Evolutionary conservation across 2,888 invertebrate genomes (phyloP).

Genomic region (Patella pellucida): DNA sequence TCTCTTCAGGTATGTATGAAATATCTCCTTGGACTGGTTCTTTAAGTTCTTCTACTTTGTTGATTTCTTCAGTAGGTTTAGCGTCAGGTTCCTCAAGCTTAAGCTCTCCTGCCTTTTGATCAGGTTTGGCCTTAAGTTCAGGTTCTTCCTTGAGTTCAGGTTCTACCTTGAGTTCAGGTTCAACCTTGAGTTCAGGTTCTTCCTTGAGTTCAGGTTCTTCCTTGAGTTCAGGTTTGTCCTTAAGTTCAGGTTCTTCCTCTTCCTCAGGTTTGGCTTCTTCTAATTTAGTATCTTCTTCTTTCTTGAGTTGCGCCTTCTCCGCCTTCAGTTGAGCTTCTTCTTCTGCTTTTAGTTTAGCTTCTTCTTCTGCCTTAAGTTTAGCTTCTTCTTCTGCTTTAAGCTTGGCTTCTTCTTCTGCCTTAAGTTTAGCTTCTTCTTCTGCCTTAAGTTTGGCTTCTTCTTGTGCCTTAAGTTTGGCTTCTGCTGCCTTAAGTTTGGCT

Average conservation of each 20-base stretch:
- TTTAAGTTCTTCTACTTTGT: neutral
- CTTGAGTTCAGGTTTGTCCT: conserved; percentile 3
- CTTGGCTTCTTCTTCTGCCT: conserved; percentile 6
- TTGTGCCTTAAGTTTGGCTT: neutral
- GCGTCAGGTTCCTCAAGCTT: neutral
- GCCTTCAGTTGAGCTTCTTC: neutral
- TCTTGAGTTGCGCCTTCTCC: neutral
- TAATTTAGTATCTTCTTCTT: neutral
- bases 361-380: neutral
- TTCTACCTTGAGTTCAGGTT: neutral
- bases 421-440: neutral
- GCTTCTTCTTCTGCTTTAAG: conserved; percentile 11
- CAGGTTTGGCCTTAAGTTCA: no score
- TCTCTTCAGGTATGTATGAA: conserved; percentile 1
- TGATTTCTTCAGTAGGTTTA: neutral
- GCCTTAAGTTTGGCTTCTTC: conserved; percentile 12
- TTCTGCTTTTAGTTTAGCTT: no score
- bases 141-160: conserved; percentile 18
- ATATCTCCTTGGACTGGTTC: neutral
- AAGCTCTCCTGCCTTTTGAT: no score
- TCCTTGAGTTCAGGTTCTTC: neutral
- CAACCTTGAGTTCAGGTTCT: conserved; percentile 10
- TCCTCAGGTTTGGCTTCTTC: conserved; percentile 1
- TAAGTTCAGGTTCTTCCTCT: neutral
- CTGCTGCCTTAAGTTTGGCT: neutral